Base-by-base conservation (phyloP, 2,113 vertebrate species). In the Trogon surrucura region DNA sequence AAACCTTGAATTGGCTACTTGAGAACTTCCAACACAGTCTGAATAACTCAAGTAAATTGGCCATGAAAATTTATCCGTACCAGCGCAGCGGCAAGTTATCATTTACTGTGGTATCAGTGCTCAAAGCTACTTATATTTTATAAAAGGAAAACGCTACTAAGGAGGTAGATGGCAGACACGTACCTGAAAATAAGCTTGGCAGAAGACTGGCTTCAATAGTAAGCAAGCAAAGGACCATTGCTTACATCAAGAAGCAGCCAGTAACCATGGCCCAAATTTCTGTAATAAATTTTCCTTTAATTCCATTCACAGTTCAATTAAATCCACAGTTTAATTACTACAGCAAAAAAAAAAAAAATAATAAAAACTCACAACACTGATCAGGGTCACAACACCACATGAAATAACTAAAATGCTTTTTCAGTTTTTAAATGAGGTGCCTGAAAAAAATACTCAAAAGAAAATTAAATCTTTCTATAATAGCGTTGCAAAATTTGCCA, bases 301-400 rank as follows among this genome's bases (percentile, higher is more conserved):
- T 18, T 89, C 27, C 8, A 22, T 80, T 85, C 66, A 53, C 34
- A 41, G 36, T 69, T 95, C 81, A 94, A 93, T 87, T 96, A 93
- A 94, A 95, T 47, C n/a, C 32, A 51, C 19, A 23, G 15, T 64
- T 95, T 89, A 94, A 95, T 93, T 91, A 81, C 38, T 54, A 29
- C 10, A 44, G 32, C 0, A 66, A 83, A 74, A 57, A 32, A 56
- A 34, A 32, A 30, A 75, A 67, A 50, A 75, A 36, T 36, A 36
- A 36, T 36, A 45, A 70, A 23, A 70, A 61, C 32, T 13, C 41
- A 41, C 41, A 41, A 1, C 41, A 54, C n/a, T 41, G 25, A 78
- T 91, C 44, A 64, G 34, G 62, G 34, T 48, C 62, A 89, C 48
- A 85, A 64, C 9, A 80, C 71, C 53, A 83, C 30, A 69, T 19